Evolutionary conservation across 2,797 vertebrate species (phyloP).

Genomic region (Spea hammondii): DNA sequence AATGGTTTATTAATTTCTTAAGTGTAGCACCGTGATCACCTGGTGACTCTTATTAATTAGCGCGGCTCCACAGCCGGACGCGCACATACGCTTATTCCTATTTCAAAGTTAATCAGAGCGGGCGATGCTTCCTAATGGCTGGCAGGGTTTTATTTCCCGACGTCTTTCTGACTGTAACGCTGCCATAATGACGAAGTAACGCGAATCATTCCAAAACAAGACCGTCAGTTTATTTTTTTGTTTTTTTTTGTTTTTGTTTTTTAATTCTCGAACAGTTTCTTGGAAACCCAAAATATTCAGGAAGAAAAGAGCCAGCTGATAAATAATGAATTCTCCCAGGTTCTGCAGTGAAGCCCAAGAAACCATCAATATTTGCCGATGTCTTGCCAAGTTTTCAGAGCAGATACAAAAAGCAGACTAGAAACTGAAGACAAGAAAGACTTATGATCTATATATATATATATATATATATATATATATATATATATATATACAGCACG

Average conservation of each 20-base stretch:
- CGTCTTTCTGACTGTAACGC: not conserved
- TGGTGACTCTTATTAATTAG: too few relatives aligned
- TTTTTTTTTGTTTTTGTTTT: not conserved
- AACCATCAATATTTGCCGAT: constrained; percentile 32
- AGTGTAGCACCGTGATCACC: too few relatives aligned
- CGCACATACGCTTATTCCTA: too few relatives aligned
- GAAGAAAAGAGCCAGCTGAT: not conserved
- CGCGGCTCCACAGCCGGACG: too few relatives aligned
- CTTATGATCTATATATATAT: not conserved
- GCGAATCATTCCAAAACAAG: not conserved
- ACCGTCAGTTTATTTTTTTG: not conserved
- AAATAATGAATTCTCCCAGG: constrained; percentile 16
- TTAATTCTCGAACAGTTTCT: not conserved
- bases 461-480: too few relatives aligned
- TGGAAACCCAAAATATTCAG: constrained; percentile 22
- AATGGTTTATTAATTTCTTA: too few relatives aligned
- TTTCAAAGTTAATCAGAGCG: too few relatives aligned
- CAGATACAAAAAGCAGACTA: not conserved
- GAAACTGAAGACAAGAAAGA: not conserved
- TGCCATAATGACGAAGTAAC: not conserved
- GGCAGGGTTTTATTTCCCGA: not conserved
- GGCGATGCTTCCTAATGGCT: too few relatives aligned
- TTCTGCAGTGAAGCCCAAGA: constrained; percentile 3
- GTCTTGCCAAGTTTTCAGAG: constrained; percentile 1
- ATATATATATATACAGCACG: too few relatives aligned